Conservation (phyloP, 2,113 vertebrate genomes). For the Carassius carassius region DNA sequence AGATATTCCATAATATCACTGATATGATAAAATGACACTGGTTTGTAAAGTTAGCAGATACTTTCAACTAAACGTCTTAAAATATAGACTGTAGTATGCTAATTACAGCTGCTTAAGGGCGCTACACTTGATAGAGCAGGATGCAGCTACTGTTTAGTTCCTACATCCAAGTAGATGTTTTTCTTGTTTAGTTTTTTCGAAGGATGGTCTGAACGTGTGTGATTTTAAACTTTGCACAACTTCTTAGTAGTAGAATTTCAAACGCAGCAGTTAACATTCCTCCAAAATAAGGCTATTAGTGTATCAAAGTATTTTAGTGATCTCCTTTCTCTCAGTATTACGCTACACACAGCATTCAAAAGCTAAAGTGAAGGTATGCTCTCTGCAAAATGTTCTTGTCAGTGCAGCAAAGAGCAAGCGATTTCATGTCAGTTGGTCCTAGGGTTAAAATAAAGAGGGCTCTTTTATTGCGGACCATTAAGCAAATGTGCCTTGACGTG, state of each 20-base stretch:
- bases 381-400: neutral
- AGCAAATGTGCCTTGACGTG: slow-evolving; percentile 33
- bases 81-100: neutral
- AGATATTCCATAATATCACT: slow-evolving; percentile 11
- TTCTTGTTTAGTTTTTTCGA: neutral
- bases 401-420: slow-evolving; percentile 23
- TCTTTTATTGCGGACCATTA: slow-evolving; percentile 35
- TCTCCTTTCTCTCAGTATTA: neutral
- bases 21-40: neutral
- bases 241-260: neutral
- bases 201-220: neutral
- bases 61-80: neutral
- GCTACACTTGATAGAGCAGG: neutral
- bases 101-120: neutral
- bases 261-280: slow-evolving; percentile 24
- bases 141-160: neutral
- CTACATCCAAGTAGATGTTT: neutral
- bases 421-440: slow-evolving; percentile 13
- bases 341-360: neutral
- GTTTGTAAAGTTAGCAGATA: neutral
- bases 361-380: neutral
- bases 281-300: slow-evolving; percentile 34
- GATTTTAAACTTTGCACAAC: neutral
- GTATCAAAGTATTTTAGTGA: neutral
- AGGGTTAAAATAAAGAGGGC: slow-evolving; percentile 34